A percentile compares a stretch with the other conserved stretches of the same genome.
Evolutionary conservation across 30 jellyfish, hydroid and myxozoan species (phyloP).

Genomic region (Rhopilema esculentum): DNA sequence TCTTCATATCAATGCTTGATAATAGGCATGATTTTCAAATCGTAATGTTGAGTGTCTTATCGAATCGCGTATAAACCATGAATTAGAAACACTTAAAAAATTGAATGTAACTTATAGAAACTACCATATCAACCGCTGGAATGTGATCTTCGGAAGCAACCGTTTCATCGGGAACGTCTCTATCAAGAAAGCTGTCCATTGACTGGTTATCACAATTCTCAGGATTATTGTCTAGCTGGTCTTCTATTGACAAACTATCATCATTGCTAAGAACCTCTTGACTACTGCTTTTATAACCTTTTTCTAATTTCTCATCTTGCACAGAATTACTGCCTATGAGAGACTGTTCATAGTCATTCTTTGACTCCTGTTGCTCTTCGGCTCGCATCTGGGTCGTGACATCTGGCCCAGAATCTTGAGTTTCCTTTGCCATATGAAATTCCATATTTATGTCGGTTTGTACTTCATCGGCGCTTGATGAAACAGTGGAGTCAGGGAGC

Average conservation of each 20-base stretch:
- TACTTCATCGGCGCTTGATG: background rate
- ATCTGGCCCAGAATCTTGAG: slow-evolving; percentile 7
- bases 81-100: too few species aligned
- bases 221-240: slow-evolving; percentile 1
- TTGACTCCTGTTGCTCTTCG: background rate
- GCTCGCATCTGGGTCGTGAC: background rate
- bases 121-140: background rate
- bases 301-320: background rate
- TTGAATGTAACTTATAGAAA: background rate
- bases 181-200: slow-evolving; percentile 22
- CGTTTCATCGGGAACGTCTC: slow-evolving; percentile 12
- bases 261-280: slow-evolving; percentile 10
- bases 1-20: too few species aligned
- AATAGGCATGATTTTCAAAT: too few species aligned
- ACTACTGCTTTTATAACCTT: background rate
- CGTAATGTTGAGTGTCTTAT: too few species aligned
- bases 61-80: too few species aligned
- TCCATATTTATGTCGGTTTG: background rate
- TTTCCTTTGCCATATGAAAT: background rate
- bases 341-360: background rate
- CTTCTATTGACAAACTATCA: slow-evolving; percentile 32
- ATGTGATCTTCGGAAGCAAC: background rate
- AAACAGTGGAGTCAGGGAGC: background rate
- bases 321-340: slow-evolving; percentile 1
- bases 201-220: slow-evolving; percentile 24